A percentile compares a stretch with the other conserved stretches of the same genome.
Conservation (phyloP, 2,113 vertebrate genomes). For the Neolamprologus longior region DNA sequence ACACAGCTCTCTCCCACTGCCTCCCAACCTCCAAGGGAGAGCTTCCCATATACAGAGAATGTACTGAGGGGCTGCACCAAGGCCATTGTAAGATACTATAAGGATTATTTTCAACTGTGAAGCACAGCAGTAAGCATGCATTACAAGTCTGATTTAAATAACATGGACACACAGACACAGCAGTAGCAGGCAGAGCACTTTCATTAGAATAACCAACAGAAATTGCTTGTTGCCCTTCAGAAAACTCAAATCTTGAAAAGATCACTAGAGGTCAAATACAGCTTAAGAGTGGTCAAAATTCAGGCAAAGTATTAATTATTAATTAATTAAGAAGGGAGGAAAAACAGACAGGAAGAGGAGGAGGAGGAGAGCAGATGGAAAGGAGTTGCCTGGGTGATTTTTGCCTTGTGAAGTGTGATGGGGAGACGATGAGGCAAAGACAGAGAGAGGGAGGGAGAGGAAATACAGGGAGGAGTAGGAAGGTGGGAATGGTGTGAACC, state of each 20-base stretch:
- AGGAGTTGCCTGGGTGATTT: slow-evolving; percentile 56
- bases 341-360: not conserved
- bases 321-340: not conserved
- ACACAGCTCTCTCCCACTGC: not conserved
- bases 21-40: not conserved
- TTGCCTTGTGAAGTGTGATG: slow-evolving; percentile 51
- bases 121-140: not conserved
- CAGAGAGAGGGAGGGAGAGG: not conserved
- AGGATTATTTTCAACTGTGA: not conserved
- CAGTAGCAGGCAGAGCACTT: not conserved
- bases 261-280: not conserved
- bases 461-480: not conserved
- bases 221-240: not conserved
- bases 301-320: not conserved
- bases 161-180: not conserved
- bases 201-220: not conserved
- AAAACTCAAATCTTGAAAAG: not conserved
- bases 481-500: not conserved
- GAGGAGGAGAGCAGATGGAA: slow-evolving; percentile 46
- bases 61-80: too few species aligned
- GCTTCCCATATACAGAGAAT: not conserved
- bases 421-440: slow-evolving; percentile 26
- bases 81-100: not conserved
- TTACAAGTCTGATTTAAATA: not conserved
- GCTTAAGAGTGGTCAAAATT: not conserved